These are phyloP conservation scores for Neodon shergylaensis DNA, from an alignment of 2,113 vertebrate species.

Conservation along the genomic window DNA sequence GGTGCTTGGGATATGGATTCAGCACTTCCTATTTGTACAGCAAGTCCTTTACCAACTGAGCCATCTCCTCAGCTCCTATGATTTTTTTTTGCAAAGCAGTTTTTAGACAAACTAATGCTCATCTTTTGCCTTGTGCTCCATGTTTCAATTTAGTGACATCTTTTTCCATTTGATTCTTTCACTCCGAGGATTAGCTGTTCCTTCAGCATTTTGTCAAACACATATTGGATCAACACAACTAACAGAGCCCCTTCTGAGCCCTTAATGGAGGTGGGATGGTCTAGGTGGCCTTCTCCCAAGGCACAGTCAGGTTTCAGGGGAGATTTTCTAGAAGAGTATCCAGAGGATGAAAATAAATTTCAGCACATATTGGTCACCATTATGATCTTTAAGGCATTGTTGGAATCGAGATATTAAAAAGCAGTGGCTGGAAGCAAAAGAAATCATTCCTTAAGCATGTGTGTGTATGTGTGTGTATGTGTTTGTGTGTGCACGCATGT, in stretches of 20 bases:
- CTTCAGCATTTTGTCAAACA: conserved; percentile 56
- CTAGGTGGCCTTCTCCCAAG: not conserved
- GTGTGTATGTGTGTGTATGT: not conserved
- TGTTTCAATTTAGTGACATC: conserved; percentile 35
- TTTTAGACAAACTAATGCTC: conserved; percentile 34
- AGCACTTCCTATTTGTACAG: not conserved
- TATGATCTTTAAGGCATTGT: not conserved
- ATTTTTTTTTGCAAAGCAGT: conserved; percentile 31
- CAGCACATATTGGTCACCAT: not conserved
- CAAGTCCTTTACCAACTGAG: not conserved
- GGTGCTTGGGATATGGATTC: not conserved
- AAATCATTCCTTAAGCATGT: not conserved
- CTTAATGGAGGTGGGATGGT: not conserved
- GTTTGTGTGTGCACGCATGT: not conserved
- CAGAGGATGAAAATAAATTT: not conserved
- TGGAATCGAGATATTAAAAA: not conserved
- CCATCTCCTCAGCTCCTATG: not conserved
- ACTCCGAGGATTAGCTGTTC: conserved; percentile 33
- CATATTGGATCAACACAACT: not conserved
- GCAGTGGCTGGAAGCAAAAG: not conserved
- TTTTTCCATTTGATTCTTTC: conserved; percentile 53
- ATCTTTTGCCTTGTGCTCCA: conserved; percentile 26
- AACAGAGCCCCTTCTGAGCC: not conserved
- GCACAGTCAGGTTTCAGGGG: conserved; percentile 4
- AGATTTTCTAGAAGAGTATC: not conserved